Conservation (phyloP, 92 coral and sea anemone species). For the Heteractis magnifica region DNA sequence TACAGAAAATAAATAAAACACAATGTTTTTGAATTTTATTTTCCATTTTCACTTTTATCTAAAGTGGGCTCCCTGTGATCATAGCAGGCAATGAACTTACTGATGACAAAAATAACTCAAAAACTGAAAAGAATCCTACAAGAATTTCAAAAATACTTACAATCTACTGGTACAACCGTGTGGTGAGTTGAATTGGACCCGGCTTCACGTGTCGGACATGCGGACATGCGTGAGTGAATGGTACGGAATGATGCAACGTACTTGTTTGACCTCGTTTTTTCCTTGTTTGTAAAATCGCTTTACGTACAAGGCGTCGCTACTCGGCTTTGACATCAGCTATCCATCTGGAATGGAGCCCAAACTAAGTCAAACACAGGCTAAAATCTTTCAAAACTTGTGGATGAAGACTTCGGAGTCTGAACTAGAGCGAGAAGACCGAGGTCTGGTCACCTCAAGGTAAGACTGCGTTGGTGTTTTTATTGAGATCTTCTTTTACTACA, state of each 20-base stretch:
- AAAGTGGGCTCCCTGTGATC: no score
- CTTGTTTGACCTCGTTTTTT: neutral
- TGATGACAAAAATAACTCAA: no score
- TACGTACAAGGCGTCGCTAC: neutral
- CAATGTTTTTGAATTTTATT: no score
- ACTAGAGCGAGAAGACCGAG: neutral
- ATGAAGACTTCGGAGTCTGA: neutral
- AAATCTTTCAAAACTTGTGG: neutral
- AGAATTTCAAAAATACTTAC: neutral
- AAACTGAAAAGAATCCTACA: neutral
- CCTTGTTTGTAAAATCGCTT: neutral
- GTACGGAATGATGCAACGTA: neutral
- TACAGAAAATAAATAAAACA: no score
- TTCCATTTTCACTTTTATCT: no score
- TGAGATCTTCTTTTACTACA: neutral
- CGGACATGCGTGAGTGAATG: conserved; percentile 1
- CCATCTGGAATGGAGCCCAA: neutral
- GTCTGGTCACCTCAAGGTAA: neutral
- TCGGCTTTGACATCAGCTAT: neutral
- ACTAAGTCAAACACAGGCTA: neutral
- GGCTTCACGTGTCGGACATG: neutral
- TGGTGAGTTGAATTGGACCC: neutral
- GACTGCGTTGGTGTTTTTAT: neutral
- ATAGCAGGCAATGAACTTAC: no score
- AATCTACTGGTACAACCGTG: neutral